Conservation (phyloP, 1,140 invertebrate species). For the Drosophila carrolli region DNA sequence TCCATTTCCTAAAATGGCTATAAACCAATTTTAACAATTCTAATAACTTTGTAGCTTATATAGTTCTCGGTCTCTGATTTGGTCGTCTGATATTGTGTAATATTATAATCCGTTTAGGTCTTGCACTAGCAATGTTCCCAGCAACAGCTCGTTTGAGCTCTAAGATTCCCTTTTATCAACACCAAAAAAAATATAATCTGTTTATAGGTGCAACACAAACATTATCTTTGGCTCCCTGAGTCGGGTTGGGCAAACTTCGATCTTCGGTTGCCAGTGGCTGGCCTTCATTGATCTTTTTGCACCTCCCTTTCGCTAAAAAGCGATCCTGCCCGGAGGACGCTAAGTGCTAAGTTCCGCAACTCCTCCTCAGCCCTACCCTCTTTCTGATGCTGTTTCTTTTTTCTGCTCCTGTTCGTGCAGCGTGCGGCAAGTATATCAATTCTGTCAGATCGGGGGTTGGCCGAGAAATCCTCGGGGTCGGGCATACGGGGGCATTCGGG, state of each 20-base stretch:
- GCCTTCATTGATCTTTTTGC: constrained; percentile 32
- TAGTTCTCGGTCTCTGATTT: background rate
- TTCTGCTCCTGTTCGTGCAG: constrained; percentile 27
- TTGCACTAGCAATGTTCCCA: background rate
- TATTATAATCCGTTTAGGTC: constrained; percentile 7
- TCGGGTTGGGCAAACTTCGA: constrained; percentile 23
- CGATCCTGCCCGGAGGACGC: constrained; percentile 3
- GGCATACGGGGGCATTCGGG: background rate
- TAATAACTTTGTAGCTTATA: no score
- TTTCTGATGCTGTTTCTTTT: background rate
- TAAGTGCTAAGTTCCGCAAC: constrained; percentile 11
- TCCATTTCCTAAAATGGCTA: no score
- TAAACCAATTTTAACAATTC: no score
- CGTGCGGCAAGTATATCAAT: constrained; percentile 62
- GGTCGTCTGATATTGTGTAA: background rate
- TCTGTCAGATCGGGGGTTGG: constrained; percentile 44
- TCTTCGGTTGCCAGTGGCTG: constrained; percentile 3
- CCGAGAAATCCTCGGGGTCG: constrained; percentile 9
- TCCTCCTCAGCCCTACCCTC: background rate
- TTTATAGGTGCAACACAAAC: constrained; percentile 40
- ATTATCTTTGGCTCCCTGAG: constrained; percentile 27
- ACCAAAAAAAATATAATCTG: constrained; percentile 18
- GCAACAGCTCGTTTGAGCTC: background rate
- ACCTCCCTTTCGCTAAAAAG: background rate
- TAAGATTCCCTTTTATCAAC: background rate